A percentile compares a stretch with the other conserved stretches of the same genome.
Evolutionary conservation across 2,113 vertebrate species (phyloP).

Genomic region (Eulemur macaco): DNA sequence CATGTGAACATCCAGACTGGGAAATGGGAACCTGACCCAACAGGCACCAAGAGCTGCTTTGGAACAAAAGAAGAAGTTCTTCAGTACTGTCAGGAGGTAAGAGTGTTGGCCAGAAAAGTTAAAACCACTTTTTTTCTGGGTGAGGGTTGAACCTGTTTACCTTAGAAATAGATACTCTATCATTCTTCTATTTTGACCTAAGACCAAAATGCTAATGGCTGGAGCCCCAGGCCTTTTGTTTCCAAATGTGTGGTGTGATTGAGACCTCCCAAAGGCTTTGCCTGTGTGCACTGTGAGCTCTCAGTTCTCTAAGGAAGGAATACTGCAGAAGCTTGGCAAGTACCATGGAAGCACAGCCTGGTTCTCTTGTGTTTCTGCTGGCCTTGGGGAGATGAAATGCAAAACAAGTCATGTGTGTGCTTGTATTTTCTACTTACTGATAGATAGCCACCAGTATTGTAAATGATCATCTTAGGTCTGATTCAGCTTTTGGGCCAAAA

Average conservation of each 20-base stretch:
- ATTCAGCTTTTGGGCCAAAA: not conserved
- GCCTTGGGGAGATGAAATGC: not conserved
- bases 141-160: not conserved
- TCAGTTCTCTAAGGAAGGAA: not conserved
- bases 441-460: not conserved
- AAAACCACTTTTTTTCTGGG: not conserved
- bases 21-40: constrained; percentile 96
- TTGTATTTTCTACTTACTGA: not conserved
- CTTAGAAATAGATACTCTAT: not conserved
- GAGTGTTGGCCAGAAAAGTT: constrained; percentile 17
- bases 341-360: not conserved
- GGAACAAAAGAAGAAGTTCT: constrained; percentile 94
- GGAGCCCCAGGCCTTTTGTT: not conserved
- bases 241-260: not conserved
- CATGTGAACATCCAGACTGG: constrained; percentile 98
- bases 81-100: constrained; percentile 98
- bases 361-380: not conserved
- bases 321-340: not conserved
- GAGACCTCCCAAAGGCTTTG: not conserved
- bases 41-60: constrained; percentile 92
- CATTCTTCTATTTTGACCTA: not conserved
- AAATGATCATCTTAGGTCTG: not conserved
- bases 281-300: not conserved
- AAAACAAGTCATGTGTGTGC: not conserved
- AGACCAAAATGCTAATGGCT: not conserved